phyloP scores from a whole-genome alignment of 92 coral and sea anemone genomes.

The Phenganax marumi region DNA sequence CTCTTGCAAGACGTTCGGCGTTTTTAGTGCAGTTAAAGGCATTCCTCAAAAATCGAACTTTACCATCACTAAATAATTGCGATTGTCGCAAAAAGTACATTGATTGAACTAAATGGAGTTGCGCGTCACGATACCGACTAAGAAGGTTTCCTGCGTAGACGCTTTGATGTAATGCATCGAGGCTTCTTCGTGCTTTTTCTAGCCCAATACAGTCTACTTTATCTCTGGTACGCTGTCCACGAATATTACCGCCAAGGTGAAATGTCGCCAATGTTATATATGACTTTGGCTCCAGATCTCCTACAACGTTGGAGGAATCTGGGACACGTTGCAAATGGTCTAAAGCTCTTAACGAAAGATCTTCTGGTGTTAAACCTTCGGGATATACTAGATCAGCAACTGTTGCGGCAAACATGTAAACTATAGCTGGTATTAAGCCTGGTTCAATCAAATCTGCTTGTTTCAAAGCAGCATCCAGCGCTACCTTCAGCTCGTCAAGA shows the following conservation, averaged over 20 bases:
- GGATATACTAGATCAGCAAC: constrained; percentile 24
- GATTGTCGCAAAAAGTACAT: constrained; percentile 2
- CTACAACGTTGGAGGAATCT: background rate
- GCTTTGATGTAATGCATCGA: background rate
- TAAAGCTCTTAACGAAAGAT: too few relatives aligned
- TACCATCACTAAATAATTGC: background rate
- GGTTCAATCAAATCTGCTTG: constrained; percentile 33
- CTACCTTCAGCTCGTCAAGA: constrained; percentile 1
- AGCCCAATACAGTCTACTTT: constrained; percentile 12
- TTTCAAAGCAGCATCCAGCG: background rate
- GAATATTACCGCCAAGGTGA: too few relatives aligned
- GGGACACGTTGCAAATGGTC: too few relatives aligned
- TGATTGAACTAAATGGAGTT: constrained; percentile 19
- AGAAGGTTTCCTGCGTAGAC: background rate
- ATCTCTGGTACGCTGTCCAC: constrained; percentile 6
- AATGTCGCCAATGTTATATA: constrained; percentile 23
- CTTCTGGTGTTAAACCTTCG: too few relatives aligned
- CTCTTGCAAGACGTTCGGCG: constrained; percentile 17
- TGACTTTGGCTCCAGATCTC: constrained; percentile 18
- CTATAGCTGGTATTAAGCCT: constrained; percentile 34
- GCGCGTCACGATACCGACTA: constrained; percentile 24
- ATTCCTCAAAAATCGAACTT: too few relatives aligned
- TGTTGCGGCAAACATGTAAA: constrained; percentile 27
- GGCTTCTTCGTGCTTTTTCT: constrained; percentile 9
- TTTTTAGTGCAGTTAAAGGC: background rate